These are phyloP conservation scores for Coranthus polyacanthus DNA, from an alignment of 2,797 vertebrate genomes.

Conservation along the genomic window DNA sequence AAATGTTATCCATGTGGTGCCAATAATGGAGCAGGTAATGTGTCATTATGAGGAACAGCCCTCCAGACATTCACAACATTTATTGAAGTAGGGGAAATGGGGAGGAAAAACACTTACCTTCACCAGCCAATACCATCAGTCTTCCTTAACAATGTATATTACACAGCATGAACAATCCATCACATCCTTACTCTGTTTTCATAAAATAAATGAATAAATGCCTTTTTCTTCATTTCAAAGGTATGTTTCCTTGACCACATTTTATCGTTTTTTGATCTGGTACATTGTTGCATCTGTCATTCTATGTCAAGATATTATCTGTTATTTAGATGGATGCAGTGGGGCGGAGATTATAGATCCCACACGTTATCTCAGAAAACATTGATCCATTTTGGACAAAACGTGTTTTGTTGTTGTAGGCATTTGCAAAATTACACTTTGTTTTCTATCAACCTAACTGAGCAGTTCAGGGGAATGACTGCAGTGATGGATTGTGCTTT, in stretches of 20 bases:
- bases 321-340: not conserved
- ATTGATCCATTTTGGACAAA: slow-evolving; percentile 22
- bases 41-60: slow-evolving; percentile 69
- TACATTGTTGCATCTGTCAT: not conserved
- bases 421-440: not conserved
- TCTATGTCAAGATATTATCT: not conserved
- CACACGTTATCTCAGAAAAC: not conserved
- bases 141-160: slow-evolving; percentile 79
- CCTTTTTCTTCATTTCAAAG: slow-evolving; percentile 37
- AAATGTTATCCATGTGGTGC: slow-evolving; percentile 38
- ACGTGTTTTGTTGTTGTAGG: not conserved
- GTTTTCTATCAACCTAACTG: not conserved
- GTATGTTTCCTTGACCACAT: not conserved
- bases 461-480: not conserved
- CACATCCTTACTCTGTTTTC: slow-evolving; percentile 68
- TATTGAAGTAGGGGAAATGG: slow-evolving; percentile 51
- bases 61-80: slow-evolving; percentile 70
- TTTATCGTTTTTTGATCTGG: not conserved
- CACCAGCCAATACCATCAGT: slow-evolving; percentile 71
- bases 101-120: slow-evolving; percentile 70
- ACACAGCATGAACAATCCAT: slow-evolving; percentile 80
- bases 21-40: slow-evolving; percentile 65
- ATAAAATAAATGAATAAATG: slow-evolving; percentile 73
- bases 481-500: not conserved
- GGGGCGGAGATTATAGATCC: not conserved